Evolutionary conservation across 2,113 vertebrate species (phyloP).

Genomic region (Circaetus gallicus): DNA sequence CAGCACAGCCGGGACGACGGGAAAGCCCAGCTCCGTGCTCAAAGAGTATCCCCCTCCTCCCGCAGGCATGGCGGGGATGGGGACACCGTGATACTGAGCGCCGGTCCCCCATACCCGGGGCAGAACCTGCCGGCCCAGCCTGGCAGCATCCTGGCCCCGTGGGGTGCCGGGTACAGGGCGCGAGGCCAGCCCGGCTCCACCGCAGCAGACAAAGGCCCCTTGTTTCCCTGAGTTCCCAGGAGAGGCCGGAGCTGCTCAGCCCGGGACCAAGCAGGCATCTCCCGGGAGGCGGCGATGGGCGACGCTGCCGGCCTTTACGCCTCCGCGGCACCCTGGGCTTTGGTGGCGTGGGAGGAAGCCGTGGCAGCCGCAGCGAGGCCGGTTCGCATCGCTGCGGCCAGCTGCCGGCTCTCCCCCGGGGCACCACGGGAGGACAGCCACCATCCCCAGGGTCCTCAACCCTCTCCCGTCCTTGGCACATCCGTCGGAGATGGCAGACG

Average conservation of each 20-base stretch:
- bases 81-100: not conserved
- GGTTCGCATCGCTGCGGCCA: accelerated
- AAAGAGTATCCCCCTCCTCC: not conserved
- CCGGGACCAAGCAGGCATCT: not conserved
- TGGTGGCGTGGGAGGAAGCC: not conserved
- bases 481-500: accelerated
- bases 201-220: not conserved
- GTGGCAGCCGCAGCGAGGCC: not conserved
- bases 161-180: accelerated
- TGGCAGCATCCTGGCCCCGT: not conserved
- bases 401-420: not conserved
- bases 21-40: not conserved
- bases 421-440: not conserved
- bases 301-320: not conserved
- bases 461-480: accelerated
- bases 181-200: not conserved
- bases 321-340: accelerated
- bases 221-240: not conserved
- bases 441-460: not conserved
- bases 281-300: accelerated
- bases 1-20: not conserved
- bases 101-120: not conserved
- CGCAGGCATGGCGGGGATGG: accelerated
- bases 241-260: not conserved
- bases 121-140: not conserved